Evolutionary conservation across 2,113 vertebrate genomes (phyloP).

Genomic region (Thryonomys swinderianus): DNA sequence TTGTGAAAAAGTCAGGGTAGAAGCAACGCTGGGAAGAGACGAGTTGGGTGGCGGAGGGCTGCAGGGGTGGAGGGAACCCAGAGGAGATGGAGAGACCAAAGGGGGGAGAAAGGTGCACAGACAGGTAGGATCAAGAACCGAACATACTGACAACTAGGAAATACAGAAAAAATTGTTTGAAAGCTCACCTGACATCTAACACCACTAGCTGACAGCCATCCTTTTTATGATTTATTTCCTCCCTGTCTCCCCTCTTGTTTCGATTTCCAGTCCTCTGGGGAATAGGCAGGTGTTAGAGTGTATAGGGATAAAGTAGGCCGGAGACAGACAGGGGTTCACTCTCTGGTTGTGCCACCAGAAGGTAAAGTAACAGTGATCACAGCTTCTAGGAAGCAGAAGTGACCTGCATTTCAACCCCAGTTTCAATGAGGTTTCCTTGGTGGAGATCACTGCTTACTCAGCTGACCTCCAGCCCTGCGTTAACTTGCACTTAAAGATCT

Average conservation of each 20-base stretch:
- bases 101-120: not conserved
- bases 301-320: not conserved
- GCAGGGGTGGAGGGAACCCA: not conserved
- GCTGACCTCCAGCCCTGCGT: not conserved
- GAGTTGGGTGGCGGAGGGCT: not conserved
- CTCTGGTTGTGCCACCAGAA: no score
- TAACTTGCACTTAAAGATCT: not conserved
- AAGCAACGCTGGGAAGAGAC: not conserved
- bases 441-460: not conserved
- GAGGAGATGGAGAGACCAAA: not conserved
- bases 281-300: not conserved
- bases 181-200: not conserved
- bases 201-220: not conserved
- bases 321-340: not conserved
- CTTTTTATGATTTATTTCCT: not conserved
- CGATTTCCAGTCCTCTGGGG: not conserved
- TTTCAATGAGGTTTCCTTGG: not conserved
- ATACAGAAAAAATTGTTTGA: not conserved
- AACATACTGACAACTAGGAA: not conserved
- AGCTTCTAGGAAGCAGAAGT: not conserved
- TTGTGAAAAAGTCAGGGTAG: slow-evolving; percentile 29
- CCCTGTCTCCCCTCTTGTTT: not conserved
- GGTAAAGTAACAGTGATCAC: not conserved
- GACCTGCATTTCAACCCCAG: not conserved
- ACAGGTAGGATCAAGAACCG: not conserved